A percentile compares a stretch with the other conserved stretches of the same genome.
phyloP scores from a whole-genome alignment of 2,888 invertebrate genomes.

The Lasioglossum oenotherae region DNA sequence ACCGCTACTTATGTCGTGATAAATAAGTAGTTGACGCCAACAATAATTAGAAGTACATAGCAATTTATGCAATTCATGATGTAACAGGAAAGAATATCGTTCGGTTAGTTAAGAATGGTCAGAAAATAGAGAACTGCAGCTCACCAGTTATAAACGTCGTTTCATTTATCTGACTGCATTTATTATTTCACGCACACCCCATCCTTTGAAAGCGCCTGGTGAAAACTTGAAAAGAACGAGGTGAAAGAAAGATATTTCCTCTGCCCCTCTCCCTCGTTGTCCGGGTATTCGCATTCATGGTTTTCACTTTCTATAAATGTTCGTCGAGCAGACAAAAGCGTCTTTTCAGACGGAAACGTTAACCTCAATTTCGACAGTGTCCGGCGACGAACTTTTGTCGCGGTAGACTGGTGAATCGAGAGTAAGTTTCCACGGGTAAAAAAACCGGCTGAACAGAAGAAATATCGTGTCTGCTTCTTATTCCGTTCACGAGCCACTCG shows the following conservation, averaged over 20 bases:
- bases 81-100: background rate
- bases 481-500: constrained; percentile 56
- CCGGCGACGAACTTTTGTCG: constrained; percentile 23
- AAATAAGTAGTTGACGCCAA: background rate
- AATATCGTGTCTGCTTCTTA: constrained; percentile 58
- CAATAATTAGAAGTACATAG: background rate
- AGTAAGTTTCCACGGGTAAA: constrained; percentile 16
- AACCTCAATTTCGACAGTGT: constrained; percentile 31
- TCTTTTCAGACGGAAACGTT: constrained; percentile 18
- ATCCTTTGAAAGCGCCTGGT: background rate
- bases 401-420: constrained; percentile 14
- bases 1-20: background rate
- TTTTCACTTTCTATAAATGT: constrained; percentile 2
- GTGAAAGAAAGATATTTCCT: constrained; percentile 7
- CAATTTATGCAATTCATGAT: background rate
- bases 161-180: background rate
- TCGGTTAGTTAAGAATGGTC: background rate
- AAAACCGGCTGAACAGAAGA: constrained; percentile 8
- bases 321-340: constrained; percentile 13
- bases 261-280: background rate
- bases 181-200: background rate
- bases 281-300: background rate
- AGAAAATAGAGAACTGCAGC: background rate
- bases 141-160: background rate
- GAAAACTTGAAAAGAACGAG: background rate